Evolutionary conservation across 2,113 vertebrate species (phyloP).

Genomic region (Tylochromis polylepis): DNA sequence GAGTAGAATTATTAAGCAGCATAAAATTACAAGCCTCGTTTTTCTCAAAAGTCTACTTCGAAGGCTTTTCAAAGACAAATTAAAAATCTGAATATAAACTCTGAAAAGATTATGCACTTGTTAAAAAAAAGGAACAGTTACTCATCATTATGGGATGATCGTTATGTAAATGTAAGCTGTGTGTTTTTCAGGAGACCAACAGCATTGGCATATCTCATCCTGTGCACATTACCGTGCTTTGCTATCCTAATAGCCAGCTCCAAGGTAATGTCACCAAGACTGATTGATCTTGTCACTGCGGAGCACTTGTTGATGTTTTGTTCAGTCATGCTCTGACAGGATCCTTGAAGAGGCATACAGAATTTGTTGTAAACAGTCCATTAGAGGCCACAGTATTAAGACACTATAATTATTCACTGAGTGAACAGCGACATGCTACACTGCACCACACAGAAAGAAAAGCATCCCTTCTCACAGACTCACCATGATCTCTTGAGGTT

Average conservation of each 20-base stretch:
- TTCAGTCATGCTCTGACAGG: conserved; percentile 15
- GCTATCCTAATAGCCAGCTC: conserved; percentile 73
- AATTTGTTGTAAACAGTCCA: conserved; percentile 17
- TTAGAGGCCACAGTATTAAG: conserved; percentile 15
- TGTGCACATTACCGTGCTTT: conserved; percentile 79
- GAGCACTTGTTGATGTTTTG: conserved; percentile 20
- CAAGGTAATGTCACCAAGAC: conserved; percentile 68
- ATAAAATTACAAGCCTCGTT: background rate
- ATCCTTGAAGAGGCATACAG: conserved; percentile 10
- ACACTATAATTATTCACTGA: conserved; percentile 11
- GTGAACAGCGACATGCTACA: background rate
- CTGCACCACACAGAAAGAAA: background rate
- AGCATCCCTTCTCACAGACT: background rate
- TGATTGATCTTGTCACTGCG: background rate
- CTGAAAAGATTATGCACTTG: background rate
- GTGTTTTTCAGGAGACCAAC: conserved; percentile 76
- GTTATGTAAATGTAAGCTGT: background rate
- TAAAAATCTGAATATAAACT: background rate
- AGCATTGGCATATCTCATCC: conserved; percentile 65
- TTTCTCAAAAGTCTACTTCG: background rate
- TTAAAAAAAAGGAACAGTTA: background rate
- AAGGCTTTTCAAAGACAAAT: background rate
- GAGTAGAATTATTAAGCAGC: background rate
- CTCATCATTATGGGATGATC: background rate
- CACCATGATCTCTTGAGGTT: background rate